phyloP scores from a whole-genome alignment of 2,113 vertebrate genomes.

The Chrysochloris asiatica region DNA sequence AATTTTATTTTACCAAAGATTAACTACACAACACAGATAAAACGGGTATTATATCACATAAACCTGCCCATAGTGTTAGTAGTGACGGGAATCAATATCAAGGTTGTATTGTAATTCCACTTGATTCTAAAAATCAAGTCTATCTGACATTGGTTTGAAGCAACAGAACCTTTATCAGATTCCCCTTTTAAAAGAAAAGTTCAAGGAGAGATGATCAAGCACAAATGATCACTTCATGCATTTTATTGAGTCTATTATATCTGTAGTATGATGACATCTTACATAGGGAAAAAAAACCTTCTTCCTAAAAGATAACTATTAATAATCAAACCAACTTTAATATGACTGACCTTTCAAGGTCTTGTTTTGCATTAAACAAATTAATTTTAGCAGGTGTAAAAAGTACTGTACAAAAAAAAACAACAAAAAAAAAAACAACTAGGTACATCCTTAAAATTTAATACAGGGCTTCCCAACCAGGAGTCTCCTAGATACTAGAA shows the following conservation, averaged over 20 bases:
- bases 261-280: conserved; percentile 85
- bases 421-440: conserved; percentile 51
- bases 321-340: conserved; percentile 77
- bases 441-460: conserved; percentile 80
- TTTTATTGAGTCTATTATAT: conserved; percentile 87
- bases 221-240: conserved; percentile 86
- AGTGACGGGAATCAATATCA: conserved; percentile 48
- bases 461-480: conserved; percentile 83
- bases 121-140: conserved; percentile 51
- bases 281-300: conserved; percentile 86
- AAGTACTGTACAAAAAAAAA: conserved; percentile 78
- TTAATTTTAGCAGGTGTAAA: conserved; percentile 79
- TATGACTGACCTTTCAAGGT: conserved; percentile 75
- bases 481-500: conserved; percentile 54
- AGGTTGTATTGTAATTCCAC: neutral
- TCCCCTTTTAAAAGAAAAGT: conserved; percentile 62
- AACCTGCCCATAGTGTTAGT: conserved; percentile 3
- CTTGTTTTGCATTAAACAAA: conserved; percentile 80
- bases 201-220: conserved; percentile 82
- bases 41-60: conserved; percentile 49
- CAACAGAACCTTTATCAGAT: conserved; percentile 43
- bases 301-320: conserved; percentile 82
- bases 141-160: conserved; percentile 4
- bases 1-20: conserved; percentile 44
- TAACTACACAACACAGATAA: conserved; percentile 28